Percentiles rank a stretch among this genome's conserved stretches.
Conservation (phyloP, 1,140 invertebrate genomes). For the Micrasema minimum region DNA sequence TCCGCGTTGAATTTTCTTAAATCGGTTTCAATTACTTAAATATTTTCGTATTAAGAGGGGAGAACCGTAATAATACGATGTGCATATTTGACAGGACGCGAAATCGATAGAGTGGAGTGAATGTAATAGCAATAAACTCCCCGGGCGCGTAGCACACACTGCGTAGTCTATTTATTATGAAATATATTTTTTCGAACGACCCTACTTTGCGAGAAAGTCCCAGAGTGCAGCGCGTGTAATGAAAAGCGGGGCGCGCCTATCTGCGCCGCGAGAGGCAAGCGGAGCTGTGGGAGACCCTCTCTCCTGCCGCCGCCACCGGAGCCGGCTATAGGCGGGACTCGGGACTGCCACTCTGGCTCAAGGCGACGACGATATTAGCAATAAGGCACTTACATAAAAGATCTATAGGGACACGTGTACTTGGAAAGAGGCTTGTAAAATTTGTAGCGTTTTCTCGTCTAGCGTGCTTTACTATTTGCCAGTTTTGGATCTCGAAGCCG, state of each 20-base stretch:
- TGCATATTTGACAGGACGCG: slow-evolving; percentile 34
- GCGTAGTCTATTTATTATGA: slow-evolving; percentile 49
- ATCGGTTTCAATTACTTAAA: too few species aligned
- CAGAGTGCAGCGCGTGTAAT: slow-evolving; percentile 48
- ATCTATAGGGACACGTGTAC: slow-evolving; percentile 1
- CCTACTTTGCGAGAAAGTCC: slow-evolving; percentile 45
- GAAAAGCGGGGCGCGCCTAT: slow-evolving; percentile 45
- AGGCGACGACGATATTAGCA: too few species aligned
- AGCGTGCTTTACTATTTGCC: slow-evolving; percentile 6
- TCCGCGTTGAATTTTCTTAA: too few species aligned
- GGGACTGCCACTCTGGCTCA: not conserved
- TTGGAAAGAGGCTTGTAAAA: slow-evolving; percentile 1
- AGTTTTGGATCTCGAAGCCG: slow-evolving; percentile 13
- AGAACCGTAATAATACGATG: not conserved
- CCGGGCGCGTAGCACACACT: slow-evolving; percentile 32
- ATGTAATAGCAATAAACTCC: slow-evolving; percentile 37
- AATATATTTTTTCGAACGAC: slow-evolving; percentile 54
- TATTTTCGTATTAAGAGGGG: too few species aligned
- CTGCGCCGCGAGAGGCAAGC: slow-evolving; percentile 27
- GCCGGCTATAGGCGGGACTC: not conserved
- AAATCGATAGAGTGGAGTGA: slow-evolving; percentile 37
- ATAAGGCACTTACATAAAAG: slow-evolving; percentile 16
- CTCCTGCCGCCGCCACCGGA: too few species aligned
- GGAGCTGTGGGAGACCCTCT: not conserved
- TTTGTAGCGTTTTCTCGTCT: slow-evolving; percentile 2